phyloP scores from a whole-genome alignment of 2,113 vertebrate genomes.

The Strix uralensis region DNA sequence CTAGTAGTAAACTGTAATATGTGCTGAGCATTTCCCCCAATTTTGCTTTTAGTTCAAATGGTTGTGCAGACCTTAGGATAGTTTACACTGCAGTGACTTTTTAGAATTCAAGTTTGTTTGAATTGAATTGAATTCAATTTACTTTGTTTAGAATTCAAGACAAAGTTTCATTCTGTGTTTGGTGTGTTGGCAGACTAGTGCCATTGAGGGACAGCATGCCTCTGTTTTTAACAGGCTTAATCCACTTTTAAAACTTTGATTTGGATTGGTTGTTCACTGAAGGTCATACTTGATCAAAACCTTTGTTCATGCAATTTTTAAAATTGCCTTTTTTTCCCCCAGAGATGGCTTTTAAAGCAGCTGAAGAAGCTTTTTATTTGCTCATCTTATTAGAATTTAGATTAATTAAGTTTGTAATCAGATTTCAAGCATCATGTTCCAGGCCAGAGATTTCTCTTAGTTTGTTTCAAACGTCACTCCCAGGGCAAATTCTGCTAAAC shows the following conservation, averaged over 20 bases:
- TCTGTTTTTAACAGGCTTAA: neutral
- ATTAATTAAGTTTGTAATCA: slow-evolving; percentile 75
- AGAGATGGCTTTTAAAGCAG: slow-evolving; percentile 27
- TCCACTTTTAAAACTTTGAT: neutral
- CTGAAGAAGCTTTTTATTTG: slow-evolving; percentile 47
- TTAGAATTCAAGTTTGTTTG: neutral
- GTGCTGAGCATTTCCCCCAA: neutral
- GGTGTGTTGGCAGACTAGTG: neutral
- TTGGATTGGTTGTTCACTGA: neutral
- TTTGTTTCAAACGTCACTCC: slow-evolving; percentile 47
- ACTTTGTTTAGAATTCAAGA: neutral
- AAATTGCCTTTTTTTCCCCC: neutral
- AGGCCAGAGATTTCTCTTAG: slow-evolving; percentile 51
- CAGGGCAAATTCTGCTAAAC: slow-evolving; percentile 51
- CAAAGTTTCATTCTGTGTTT: neutral
- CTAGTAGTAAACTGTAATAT: neutral
- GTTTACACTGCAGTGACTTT: neutral
- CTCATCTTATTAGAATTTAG: slow-evolving; percentile 47
- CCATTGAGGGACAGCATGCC: neutral
- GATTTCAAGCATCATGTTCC: slow-evolving; percentile 66
- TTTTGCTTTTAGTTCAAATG: neutral
- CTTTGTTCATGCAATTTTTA: neutral
- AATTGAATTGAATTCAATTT: neutral
- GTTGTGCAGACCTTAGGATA: neutral
- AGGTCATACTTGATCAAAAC: slow-evolving; percentile 51